Base-by-base conservation (phyloP, 2,797 vertebrate genomes). In the Tokudaia tokunoshimensis region DNA sequence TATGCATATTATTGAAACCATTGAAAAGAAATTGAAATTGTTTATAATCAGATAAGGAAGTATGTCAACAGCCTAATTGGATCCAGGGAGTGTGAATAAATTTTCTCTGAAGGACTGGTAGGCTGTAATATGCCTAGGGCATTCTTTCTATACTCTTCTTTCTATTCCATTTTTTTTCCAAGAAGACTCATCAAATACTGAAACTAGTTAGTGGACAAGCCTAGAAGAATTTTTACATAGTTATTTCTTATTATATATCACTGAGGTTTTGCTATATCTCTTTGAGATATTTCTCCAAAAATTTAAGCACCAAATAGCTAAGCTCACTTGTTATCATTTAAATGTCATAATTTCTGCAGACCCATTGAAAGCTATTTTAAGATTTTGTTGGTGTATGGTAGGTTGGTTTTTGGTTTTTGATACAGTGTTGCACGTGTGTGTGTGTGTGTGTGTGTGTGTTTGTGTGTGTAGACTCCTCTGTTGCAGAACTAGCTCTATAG, bases 1-100 rank as follows among this genome's bases (percentile, higher is more conserved):
- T 72, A 61, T 79, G 3, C 79, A 26, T 14, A 92, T 82, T 92
- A 92, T 52, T 82, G n/a, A 92, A 88, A 94, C 92, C 13, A 37
- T 70, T 95, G 90, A 88, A 75, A 34, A 79, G 41, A 13, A 78
- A 81, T 94, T 81, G 74, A 94, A 87, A 31, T 31, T 75, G n/a
- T 87, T 82, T 87, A 44, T 78, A 92, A 81, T 92, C 72, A 94
- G 26, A 95, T 92, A 94, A 52, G 17, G 67, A 84, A 59, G 9
- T 70, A 41, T 74, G 24, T 72, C 24, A 75, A 80, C 11, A 78
- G 75, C 74, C 78, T 76, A 61, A 59, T 89, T 76, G 10, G 4
- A 81, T 76, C 59, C 20, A 44, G 50, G 0, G 5, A 76, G 61
- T 65, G n/a, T 47, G 34, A 87, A 85, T 41, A 34, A 9, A 70